Conservation (phyloP, 2,113 vertebrate genomes). For the Pollimyrus isidori region DNA sequence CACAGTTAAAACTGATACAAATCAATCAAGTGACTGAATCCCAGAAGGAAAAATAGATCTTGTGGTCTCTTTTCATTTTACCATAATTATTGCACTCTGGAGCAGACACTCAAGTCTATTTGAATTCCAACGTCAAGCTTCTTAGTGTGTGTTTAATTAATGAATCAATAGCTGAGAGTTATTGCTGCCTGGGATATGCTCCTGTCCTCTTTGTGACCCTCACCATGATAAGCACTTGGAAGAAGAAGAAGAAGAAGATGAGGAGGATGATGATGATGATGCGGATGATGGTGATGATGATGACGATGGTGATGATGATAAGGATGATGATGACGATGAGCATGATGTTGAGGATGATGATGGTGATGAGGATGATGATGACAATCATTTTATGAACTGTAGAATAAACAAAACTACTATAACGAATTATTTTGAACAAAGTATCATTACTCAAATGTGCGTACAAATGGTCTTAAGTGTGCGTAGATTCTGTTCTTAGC, state of each 20-base stretch:
- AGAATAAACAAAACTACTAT: too few species aligned
- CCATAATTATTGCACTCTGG: neutral
- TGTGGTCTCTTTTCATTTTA: neutral
- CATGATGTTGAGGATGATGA: too few species aligned
- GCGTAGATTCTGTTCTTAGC: too few species aligned
- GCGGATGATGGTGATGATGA: too few species aligned
- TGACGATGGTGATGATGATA: too few species aligned
- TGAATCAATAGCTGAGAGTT: neutral
- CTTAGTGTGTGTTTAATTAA: neutral
- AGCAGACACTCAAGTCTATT: neutral
- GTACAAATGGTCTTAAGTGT: too few species aligned
- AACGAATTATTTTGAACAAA: too few species aligned
- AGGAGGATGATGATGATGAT: too few species aligned
- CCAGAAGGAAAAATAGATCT: neutral
- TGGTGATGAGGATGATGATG: too few species aligned
- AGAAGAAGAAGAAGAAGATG: neutral
- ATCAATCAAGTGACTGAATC: neutral
- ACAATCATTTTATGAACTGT: too few species aligned
- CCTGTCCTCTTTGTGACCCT: neutral
- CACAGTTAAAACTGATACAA: neutral
- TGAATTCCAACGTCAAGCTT: neutral
- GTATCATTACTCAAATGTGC: too few species aligned
- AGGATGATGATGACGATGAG: too few species aligned
- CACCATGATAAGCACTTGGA: neutral
- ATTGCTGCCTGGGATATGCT: neutral